Conservation (phyloP, 1,140 invertebrate species). For the Acromyrmex charruanus region DNA sequence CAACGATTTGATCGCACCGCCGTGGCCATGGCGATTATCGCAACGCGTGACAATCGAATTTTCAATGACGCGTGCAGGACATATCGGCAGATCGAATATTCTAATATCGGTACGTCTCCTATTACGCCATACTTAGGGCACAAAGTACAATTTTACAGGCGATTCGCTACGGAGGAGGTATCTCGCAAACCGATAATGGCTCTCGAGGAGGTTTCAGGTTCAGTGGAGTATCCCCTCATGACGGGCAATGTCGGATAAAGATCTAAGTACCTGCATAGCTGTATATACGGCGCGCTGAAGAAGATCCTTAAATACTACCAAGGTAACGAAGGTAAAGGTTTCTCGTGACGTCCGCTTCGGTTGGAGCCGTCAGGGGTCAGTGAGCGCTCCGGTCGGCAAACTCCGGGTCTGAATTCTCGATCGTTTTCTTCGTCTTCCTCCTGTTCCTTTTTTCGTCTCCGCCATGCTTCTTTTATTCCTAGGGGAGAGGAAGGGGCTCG, state of each 20-base stretch:
- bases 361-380: slow-evolving; percentile 78
- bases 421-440: slow-evolving; percentile 58
- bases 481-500: slow-evolving; percentile 69
- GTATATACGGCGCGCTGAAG: slow-evolving; percentile 72
- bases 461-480: slow-evolving; percentile 59
- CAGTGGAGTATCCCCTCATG: slow-evolving; percentile 73
- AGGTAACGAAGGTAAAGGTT: slow-evolving; percentile 79
- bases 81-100: slow-evolving; percentile 47
- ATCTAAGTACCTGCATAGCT: slow-evolving; percentile 76
- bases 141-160: slow-evolving; percentile 68
- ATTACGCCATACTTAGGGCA: slow-evolving; percentile 67
- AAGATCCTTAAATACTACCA: slow-evolving; percentile 78
- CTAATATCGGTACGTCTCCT: slow-evolving; percentile 48
- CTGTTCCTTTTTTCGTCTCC: slow-evolving; percentile 32
- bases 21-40: not conserved
- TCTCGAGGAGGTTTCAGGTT: slow-evolving; percentile 74
- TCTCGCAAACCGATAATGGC: slow-evolving; percentile 73
- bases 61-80: slow-evolving; percentile 25
- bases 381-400: slow-evolving; percentile 79
- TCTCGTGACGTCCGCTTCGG: slow-evolving; percentile 77
- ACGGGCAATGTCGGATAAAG: slow-evolving; percentile 76
- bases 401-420: slow-evolving; percentile 75
- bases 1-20: slow-evolving; percentile 7
- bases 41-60: slow-evolving; percentile 44
- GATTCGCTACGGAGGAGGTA: slow-evolving; percentile 68